A percentile compares a stretch with the other conserved stretches of the same genome.
Conservation (phyloP, 2,113 vertebrate genomes). For the Syngnathus floridae region DNA sequence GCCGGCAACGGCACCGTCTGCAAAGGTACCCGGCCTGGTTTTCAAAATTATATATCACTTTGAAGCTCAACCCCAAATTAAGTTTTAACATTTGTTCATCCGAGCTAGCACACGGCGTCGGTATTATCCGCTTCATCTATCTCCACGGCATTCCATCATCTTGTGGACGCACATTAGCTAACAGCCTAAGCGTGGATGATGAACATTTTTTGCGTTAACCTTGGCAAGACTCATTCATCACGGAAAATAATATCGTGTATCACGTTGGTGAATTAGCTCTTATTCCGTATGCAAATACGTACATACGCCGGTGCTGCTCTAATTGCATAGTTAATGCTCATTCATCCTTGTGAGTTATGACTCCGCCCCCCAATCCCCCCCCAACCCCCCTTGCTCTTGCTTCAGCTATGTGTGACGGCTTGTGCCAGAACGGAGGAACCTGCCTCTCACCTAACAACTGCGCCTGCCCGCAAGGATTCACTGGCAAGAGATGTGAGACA, state of each 20-base stretch:
- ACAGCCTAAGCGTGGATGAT: constrained; percentile 37
- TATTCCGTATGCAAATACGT: constrained; percentile 62
- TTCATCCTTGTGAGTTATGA: constrained; percentile 60
- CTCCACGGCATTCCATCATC: constrained; percentile 37
- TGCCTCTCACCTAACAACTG: constrained; percentile 90
- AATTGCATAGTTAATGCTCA: constrained; percentile 60
- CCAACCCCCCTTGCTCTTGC: constrained; percentile 40
- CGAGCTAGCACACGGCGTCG: background rate
- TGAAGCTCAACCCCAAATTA: background rate
- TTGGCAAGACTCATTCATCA: constrained; percentile 54
- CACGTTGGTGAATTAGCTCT: constrained; percentile 60
- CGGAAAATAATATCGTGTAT: constrained; percentile 53
- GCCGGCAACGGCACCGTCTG: constrained; percentile 89
- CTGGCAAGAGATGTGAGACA: constrained; percentile 87
- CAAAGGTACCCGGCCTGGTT: constrained; percentile 76
- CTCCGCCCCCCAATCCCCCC: background rate
- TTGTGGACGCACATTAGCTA: constrained; percentile 44
- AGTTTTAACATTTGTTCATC: constrained; percentile 15
- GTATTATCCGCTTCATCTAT: constrained; percentile 20
- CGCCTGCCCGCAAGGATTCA: constrained; percentile 91
- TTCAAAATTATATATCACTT: background rate
- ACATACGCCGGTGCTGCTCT: constrained; percentile 53
- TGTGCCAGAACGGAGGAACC: constrained; percentile 90
- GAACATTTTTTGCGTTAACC: constrained; percentile 53
- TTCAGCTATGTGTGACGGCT: constrained; percentile 89